A percentile compares a stretch with the other conserved stretches of the same genome.
Conservation (phyloP, 2,113 vertebrate species). For the Bos taurus region DNA sequence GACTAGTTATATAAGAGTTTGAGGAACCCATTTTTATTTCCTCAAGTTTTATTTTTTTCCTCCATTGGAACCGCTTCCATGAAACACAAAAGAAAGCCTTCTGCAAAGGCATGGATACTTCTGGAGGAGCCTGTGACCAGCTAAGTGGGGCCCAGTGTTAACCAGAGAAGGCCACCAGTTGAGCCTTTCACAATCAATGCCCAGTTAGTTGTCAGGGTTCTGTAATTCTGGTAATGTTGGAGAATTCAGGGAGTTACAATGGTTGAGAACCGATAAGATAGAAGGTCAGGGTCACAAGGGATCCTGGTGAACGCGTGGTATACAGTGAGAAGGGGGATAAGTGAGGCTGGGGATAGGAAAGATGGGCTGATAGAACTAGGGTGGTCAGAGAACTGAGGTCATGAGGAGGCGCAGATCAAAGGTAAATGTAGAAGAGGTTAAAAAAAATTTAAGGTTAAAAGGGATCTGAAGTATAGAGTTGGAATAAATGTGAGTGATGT, state of each 20-base stretch:
- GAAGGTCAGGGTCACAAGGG: not conserved
- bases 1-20: not conserved
- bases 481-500: not conserved
- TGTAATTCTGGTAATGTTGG: not conserved
- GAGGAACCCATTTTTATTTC: not conserved
- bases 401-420: not conserved
- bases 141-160: not conserved
- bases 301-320: not conserved
- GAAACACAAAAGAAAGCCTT: not conserved
- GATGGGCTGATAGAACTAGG: not conserved
- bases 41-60: not conserved
- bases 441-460: not conserved
- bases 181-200: not conserved
- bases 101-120: not conserved
- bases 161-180: not conserved
- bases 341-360: not conserved
- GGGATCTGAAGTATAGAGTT: not conserved
- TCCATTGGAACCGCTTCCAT: not conserved
- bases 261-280: not conserved
- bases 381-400: not conserved
- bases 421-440: not conserved
- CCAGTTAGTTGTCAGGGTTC: not conserved
- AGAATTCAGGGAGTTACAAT: not conserved
- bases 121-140: not conserved
- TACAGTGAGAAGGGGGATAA: not conserved